A percentile compares a stretch with the other conserved stretches of the same genome.
phyloP scores from a whole-genome alignment of 2,797 vertebrate genomes.

The Rhadinocentrus ornatus region DNA sequence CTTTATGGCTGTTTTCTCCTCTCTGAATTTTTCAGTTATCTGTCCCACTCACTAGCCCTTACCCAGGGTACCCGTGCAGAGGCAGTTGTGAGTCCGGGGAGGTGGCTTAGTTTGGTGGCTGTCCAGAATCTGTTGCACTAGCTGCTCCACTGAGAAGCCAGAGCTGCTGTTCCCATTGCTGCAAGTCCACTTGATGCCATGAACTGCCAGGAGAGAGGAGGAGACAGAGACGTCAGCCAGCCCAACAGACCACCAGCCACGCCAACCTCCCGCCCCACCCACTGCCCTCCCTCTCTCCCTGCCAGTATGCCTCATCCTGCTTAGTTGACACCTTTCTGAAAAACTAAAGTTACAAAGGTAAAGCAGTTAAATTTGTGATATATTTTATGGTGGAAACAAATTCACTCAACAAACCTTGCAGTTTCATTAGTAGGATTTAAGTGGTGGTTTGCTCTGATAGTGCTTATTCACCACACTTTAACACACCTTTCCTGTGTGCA shows the following conservation, averaged over 20 bases:
- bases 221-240: slow-evolving; percentile 85
- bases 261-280: slow-evolving; percentile 76
- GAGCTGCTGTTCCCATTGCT: slow-evolving; percentile 99
- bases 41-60: slow-evolving; percentile 79
- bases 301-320: slow-evolving; percentile 24
- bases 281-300: slow-evolving; percentile 57
- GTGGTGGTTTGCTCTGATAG: neutral
- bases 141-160: slow-evolving; percentile 99
- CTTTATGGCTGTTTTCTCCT: slow-evolving; percentile 30
- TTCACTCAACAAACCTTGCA: neutral
- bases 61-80: slow-evolving; percentile 99
- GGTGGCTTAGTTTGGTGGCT: slow-evolving; percentile 99
- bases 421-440: neutral
- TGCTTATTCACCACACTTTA: neutral
- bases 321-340: slow-evolving; percentile 25
- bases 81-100: slow-evolving; percentile 99
- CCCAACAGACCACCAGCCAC: slow-evolving; percentile 80
- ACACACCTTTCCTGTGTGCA: neutral
- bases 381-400: slow-evolving; percentile 22
- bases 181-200: slow-evolving; percentile 99
- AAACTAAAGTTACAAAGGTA: neutral
- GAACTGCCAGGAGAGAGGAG: slow-evolving; percentile 91
- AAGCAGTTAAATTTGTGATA: slow-evolving; percentile 7
- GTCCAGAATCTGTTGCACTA: slow-evolving; percentile 99
- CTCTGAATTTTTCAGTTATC: slow-evolving; percentile 32